phyloP scores from a whole-genome alignment of 35 echinoderm and acorn worm species.

The Apostichopus japonicus region DNA sequence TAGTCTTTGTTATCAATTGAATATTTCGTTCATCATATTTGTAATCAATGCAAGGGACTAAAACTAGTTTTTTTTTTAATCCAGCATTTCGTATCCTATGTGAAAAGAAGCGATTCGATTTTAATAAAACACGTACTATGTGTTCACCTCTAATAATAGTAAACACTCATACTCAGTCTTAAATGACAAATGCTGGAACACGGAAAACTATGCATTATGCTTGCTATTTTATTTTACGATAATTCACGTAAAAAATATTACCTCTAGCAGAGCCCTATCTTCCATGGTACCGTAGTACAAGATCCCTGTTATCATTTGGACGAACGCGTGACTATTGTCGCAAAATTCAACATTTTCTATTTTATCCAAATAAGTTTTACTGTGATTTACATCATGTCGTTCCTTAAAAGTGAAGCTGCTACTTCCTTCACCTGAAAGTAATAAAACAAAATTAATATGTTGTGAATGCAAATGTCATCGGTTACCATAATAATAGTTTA shows the following conservation, averaged over 20 bases:
- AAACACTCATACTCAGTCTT: not conserved
- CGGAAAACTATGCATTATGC: too few relatives aligned
- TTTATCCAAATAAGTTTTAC: not conserved
- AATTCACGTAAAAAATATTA: not conserved
- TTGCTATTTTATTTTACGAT: too few relatives aligned
- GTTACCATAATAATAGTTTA: too few relatives aligned
- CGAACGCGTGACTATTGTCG: not conserved
- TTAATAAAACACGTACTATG: too few relatives aligned
- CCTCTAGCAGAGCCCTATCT: not conserved
- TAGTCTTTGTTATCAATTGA: too few relatives aligned
- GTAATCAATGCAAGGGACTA: too few relatives aligned
- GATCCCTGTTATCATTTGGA: not conserved
- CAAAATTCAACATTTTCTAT: conserved; percentile 8
- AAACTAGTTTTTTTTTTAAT: too few relatives aligned
- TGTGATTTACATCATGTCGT: not conserved
- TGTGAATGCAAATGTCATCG: too few relatives aligned
- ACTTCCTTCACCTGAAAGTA: not conserved
- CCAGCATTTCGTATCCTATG: too few relatives aligned
- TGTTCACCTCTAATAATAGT: not conserved
- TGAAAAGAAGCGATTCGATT: too few relatives aligned
- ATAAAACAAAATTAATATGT: not conserved
- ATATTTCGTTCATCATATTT: too few relatives aligned
- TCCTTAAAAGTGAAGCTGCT: not conserved
- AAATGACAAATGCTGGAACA: too few relatives aligned
- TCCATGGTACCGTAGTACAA: not conserved